phyloP scores from a whole-genome alignment of 1,140 invertebrate species.

The Formica selysi region DNA sequence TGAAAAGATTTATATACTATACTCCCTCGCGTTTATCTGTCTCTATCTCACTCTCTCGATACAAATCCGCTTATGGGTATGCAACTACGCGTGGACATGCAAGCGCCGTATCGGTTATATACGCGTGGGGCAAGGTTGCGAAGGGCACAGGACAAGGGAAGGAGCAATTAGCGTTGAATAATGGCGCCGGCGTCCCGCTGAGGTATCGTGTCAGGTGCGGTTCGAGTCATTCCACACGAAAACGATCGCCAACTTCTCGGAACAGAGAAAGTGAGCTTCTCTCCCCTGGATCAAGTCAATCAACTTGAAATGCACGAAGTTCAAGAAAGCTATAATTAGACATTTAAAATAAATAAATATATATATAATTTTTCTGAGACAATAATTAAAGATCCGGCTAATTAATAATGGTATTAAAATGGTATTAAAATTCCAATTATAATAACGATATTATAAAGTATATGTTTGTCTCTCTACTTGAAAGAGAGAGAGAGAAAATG shows the following conservation, averaged over 20 bases:
- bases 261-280: neutral
- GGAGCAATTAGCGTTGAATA: conserved; percentile 75
- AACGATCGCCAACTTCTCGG: conserved; percentile 17
- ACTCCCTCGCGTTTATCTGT: neutral
- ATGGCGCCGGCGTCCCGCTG: conserved; percentile 64
- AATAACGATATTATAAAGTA: neutral
- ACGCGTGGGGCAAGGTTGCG: conserved; percentile 15
- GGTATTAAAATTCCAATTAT: neutral
- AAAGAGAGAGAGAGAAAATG: too few species aligned
- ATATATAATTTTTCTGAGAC: neutral
- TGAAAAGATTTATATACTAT: neutral
- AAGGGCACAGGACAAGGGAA: conserved; percentile 59
- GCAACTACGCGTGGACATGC: neutral
- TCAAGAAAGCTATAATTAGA: neutral
- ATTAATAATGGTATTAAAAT: neutral
- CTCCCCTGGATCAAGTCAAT: neutral
- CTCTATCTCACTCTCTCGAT: neutral
- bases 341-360: neutral
- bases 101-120: conserved; percentile 26
- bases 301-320: neutral
- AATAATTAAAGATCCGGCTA: neutral
- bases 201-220: conserved; percentile 69
- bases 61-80: conserved; percentile 31
- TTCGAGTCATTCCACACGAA: conserved; percentile 39
- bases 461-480: neutral